Base-by-base conservation (phyloP, 2,113 vertebrate species). In the Toxotes chatareus region DNA sequence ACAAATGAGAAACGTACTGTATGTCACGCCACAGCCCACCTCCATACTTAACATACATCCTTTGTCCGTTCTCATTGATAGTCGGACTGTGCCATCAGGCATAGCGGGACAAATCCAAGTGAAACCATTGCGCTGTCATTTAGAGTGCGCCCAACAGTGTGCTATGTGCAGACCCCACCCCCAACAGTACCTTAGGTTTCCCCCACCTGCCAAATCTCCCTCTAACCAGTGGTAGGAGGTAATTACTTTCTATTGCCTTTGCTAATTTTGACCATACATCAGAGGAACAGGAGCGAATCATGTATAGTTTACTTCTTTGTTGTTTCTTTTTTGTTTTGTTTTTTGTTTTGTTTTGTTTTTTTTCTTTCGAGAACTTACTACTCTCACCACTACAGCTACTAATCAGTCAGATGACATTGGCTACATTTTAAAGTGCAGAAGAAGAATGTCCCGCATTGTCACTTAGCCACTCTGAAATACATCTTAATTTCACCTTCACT, bases 401-500 rank as follows among this genome's bases (percentile, higher is more conserved):
- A 19, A 51, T 60, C 16, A 79, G 23, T 36, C 14, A 14, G 9
- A 53, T 61, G 27, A 51, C 13, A 49, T 11, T 53, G 38, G 38
- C 38, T 40, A 40, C 38, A 36, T 71, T 70, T 53, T 31, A 57
- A 65, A 83, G 60, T 56, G 53, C 36, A 73, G 36, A 32, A 59
- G 6, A 71, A 40, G 19, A 70, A 85, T 42, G 68, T 61, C 31
- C 44, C 3, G 9, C 32, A 19, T 42, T 23, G 19, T 79, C 23
- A 17, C 6, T 38, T 71, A 38, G 34, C 38, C 34, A 68, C 27
- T 64, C 40, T 46, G 0, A 66, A 76, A 79, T 27, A 5, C 36
- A 46, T 80, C 73, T 71, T 44, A 21, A 76, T 60, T 75, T 69
- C 21, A n/a, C 34, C 27, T 56, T 68, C 40, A 21, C 5, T 12